phyloP scores from a whole-genome alignment of 2,797 vertebrate species.

The Chiloscyllium punctatum region DNA sequence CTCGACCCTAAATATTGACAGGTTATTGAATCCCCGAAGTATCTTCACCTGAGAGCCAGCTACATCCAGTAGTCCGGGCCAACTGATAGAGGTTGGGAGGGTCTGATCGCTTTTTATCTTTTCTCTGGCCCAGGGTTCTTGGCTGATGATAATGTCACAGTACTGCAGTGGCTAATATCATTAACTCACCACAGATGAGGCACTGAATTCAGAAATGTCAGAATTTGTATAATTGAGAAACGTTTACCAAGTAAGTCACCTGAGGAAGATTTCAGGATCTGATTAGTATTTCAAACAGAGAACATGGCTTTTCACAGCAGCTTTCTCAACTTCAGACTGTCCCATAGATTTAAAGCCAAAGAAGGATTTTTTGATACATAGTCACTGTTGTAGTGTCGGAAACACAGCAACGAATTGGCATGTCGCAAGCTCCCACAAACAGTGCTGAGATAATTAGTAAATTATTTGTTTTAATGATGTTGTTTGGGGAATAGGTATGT shows the following conservation, averaged over 20 bases:
- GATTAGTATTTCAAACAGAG: neutral
- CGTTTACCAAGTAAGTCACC: neutral
- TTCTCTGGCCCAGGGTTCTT: neutral
- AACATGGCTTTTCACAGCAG: too few relatives aligned
- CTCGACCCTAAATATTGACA: neutral
- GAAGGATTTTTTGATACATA: too few relatives aligned
- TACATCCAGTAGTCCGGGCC: neutral
- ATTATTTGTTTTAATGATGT: neutral
- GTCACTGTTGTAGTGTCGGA: too few relatives aligned
- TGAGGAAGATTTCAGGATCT: neutral
- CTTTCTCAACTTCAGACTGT: too few relatives aligned
- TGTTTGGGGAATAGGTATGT: neutral
- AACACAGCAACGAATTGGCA: too few relatives aligned
- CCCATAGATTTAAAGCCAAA: too few relatives aligned
- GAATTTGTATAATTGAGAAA: neutral
- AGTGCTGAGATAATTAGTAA: too few relatives aligned
- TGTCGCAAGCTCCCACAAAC: too few relatives aligned
- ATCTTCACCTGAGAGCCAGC: neutral
- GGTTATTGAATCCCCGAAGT: neutral
- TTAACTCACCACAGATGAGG: neutral
- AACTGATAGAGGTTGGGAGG: neutral
- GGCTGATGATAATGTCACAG: neutral
- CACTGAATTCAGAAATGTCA: neutral
- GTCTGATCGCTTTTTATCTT: neutral
- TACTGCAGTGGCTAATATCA: neutral